Percentiles rank a stretch among this genome's conserved stretches.
These are phyloP conservation scores for Bombyx huttoni DNA, from an alignment of 2,888 invertebrate species.

Conservation along the genomic window DNA sequence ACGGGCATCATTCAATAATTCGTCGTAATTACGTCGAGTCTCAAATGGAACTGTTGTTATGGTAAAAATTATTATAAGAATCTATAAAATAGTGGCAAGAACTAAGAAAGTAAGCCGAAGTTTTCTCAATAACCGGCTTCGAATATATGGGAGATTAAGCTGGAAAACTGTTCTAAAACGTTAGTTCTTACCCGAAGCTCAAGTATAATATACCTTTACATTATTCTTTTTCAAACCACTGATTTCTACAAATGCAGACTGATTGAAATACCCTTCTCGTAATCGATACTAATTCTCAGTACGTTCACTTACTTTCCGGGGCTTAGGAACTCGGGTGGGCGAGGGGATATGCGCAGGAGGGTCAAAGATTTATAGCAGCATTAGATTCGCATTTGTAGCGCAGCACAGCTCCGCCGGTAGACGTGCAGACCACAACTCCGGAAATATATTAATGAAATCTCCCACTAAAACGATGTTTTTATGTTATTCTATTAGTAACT, in stretches of 20 bases:
- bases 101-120: too few relatives aligned
- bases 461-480: background rate
- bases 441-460: background rate
- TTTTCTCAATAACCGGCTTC: too few relatives aligned
- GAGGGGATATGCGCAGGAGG: slow-evolving; percentile 30
- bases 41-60: too few relatives aligned
- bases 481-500: background rate
- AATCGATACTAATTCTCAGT: slow-evolving; percentile 59
- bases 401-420: slow-evolving; percentile 17
- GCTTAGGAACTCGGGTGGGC: slow-evolving; percentile 17
- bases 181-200: too few relatives aligned
- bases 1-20: too few relatives aligned
- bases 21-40: too few relatives aligned
- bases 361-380: slow-evolving; percentile 50
- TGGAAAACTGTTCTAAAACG: too few relatives aligned
- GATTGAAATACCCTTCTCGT: slow-evolving; percentile 41
- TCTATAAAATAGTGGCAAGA: too few relatives aligned
- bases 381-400: slow-evolving; percentile 55
- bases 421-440: slow-evolving; percentile 18
- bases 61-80: too few relatives aligned
- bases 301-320: slow-evolving; percentile 37
- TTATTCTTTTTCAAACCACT: background rate
- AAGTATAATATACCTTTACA: background rate
- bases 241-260: slow-evolving; percentile 3
- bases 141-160: background rate